Percentiles rank a stretch among this genome's conserved stretches.
Conservation (phyloP, 1,140 invertebrate species). For the Paralvinella palmiformis region DNA sequence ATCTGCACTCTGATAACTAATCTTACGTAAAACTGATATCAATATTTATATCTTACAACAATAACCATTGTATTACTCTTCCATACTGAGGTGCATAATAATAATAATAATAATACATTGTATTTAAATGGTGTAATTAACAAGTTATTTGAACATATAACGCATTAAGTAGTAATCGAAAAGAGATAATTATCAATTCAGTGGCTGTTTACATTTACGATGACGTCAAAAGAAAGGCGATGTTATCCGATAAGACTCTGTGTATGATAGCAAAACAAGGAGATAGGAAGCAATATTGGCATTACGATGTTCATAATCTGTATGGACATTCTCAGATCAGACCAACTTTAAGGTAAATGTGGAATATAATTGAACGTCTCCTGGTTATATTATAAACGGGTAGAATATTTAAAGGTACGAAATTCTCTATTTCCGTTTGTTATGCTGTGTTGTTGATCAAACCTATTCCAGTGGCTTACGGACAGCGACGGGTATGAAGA, state of each 20-base stretch:
- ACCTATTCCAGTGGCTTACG: neutral
- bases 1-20: too few relatives aligned
- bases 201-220: neutral
- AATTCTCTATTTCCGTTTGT: neutral
- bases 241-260: slow-evolving; percentile 37
- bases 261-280: slow-evolving; percentile 35
- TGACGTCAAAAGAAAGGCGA: neutral
- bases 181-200: neutral
- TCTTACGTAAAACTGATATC: too few relatives aligned
- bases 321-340: slow-evolving; percentile 40
- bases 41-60: too few relatives aligned
- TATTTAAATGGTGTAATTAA: too few relatives aligned
- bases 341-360: slow-evolving; percentile 31
- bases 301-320: slow-evolving; percentile 43
- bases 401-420: neutral
- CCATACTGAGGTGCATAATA: too few relatives aligned
- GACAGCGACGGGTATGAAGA: slow-evolving; percentile 36
- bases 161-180: too few relatives aligned
- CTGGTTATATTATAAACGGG: neutral
- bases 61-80: too few relatives aligned
- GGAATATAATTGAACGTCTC: neutral
- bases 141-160: too few relatives aligned
- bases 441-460: too few relatives aligned
- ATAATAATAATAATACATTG: too few relatives aligned
- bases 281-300: slow-evolving; percentile 27